Conservation (phyloP, 2,113 vertebrate genomes). For the Chunga burmeisteri region DNA sequence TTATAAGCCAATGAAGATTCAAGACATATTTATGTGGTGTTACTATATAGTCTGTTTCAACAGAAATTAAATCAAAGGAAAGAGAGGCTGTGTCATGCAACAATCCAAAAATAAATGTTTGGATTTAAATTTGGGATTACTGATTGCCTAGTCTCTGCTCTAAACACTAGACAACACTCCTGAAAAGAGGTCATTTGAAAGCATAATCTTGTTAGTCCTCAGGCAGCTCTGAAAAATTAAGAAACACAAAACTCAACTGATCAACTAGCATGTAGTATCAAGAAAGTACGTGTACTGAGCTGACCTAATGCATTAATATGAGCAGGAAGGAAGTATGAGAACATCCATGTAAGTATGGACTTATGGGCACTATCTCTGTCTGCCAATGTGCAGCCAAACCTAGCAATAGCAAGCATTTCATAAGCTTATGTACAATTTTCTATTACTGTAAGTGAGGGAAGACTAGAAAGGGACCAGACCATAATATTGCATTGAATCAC, state of each 20-base stretch:
- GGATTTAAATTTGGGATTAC: neutral
- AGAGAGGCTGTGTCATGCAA: neutral
- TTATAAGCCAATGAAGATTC: neutral
- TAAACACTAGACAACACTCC: neutral
- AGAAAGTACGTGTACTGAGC: neutral
- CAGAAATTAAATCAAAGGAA: neutral
- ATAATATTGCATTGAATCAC: neutral
- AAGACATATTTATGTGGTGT: neutral
- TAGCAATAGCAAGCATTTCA: neutral
- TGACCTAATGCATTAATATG: neutral
- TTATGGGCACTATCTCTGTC: neutral
- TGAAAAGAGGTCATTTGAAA: neutral
- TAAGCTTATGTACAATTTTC: neutral
- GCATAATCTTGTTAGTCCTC: neutral
- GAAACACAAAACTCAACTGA: neutral
- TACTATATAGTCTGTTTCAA: neutral
- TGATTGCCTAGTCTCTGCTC: neutral
- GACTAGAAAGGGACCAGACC: neutral
- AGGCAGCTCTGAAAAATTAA: neutral
- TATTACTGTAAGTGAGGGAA: neutral
- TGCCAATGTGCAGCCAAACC: neutral
- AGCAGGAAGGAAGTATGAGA: neutral
- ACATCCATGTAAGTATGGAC: neutral
- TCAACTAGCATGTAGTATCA: neutral
- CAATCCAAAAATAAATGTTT: neutral